A percentile compares a stretch with the other conserved stretches of the same genome.
phyloP scores from a whole-genome alignment of 2,797 vertebrate genomes.

The Acipenser transmontanus region DNA sequence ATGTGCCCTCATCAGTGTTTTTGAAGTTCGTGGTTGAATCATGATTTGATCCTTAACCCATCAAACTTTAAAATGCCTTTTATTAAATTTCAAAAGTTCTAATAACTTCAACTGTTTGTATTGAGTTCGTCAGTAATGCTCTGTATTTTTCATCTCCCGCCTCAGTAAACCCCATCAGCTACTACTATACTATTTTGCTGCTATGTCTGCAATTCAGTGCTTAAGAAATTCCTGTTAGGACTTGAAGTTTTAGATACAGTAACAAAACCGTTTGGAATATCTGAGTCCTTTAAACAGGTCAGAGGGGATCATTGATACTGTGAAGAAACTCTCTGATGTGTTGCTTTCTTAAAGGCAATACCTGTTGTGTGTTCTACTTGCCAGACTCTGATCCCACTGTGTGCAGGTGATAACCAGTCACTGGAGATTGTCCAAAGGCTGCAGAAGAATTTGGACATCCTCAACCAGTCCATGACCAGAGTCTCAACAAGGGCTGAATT shows the following conservation, averaged over 20 bases:
- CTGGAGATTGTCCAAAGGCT: slow-evolving; percentile 86
- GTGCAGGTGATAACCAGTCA: slow-evolving; percentile 84
- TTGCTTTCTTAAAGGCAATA: background rate
- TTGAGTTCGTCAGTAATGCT: no score
- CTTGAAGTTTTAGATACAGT: no score
- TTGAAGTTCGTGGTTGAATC: no score
- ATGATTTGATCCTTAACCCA: no score
- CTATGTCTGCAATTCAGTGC: background rate
- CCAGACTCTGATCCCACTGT: slow-evolving; percentile 79
- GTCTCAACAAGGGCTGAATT: slow-evolving; percentile 91
- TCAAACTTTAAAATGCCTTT: no score
- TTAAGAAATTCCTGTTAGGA: background rate
- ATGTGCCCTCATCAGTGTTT: no score
- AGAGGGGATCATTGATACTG: background rate
- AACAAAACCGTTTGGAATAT: background rate
- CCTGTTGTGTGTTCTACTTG: slow-evolving; percentile 9
- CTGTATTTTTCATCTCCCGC: no score
- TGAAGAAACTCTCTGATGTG: no score
- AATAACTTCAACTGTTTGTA: no score
- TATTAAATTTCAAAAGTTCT: no score
- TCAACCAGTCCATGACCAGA: slow-evolving; percentile 76
- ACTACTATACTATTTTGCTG: no score
- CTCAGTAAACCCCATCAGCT: no score
- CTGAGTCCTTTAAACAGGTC: background rate
- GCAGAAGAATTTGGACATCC: slow-evolving; percentile 80